These are phyloP conservation scores for Clarias laeviceps DNA, from an alignment of 2,797 vertebrate species.

Conservation along the genomic window DNA sequence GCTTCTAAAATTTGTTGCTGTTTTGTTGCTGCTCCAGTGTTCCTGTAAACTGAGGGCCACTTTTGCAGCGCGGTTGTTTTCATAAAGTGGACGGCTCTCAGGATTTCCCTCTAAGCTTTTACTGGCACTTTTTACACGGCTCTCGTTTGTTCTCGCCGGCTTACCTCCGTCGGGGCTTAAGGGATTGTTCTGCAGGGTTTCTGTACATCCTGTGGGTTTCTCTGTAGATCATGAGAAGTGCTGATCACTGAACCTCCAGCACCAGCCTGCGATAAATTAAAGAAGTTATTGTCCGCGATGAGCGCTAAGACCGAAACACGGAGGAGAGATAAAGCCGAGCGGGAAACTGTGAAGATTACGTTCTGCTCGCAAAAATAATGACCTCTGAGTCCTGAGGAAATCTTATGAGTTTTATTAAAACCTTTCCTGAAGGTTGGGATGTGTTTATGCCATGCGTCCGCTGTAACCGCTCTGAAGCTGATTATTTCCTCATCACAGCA, in stretches of 20 bases:
- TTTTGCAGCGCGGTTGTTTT: not conserved
- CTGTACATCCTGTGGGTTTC: conserved; percentile 1
- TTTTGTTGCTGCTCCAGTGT: not conserved
- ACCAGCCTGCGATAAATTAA: not conserved
- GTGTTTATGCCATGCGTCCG: not conserved
- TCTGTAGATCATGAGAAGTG: conserved; percentile 4
- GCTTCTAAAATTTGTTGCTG: not conserved
- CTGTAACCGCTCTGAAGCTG: not conserved
- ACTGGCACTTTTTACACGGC: not conserved
- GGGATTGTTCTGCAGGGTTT: not conserved
- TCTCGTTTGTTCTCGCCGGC: conserved; percentile 3
- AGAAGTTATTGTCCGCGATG: not conserved
- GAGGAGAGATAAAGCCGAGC: not conserved
- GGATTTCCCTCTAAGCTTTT: conserved; percentile 9
- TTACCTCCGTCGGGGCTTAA: not conserved
- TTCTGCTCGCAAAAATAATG: not conserved
- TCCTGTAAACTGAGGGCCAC: not conserved
- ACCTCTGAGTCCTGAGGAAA: not conserved
- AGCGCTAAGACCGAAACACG: not conserved
- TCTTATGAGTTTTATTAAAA: not conserved
- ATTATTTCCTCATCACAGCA: not conserved
- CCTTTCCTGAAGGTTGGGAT: not conserved
- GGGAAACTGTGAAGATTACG: not conserved
- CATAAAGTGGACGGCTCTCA: not conserved
- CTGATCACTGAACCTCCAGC: not conserved